Base-by-base conservation (phyloP, 2,888 invertebrate species). In the Ochropleura leucogaster region DNA sequence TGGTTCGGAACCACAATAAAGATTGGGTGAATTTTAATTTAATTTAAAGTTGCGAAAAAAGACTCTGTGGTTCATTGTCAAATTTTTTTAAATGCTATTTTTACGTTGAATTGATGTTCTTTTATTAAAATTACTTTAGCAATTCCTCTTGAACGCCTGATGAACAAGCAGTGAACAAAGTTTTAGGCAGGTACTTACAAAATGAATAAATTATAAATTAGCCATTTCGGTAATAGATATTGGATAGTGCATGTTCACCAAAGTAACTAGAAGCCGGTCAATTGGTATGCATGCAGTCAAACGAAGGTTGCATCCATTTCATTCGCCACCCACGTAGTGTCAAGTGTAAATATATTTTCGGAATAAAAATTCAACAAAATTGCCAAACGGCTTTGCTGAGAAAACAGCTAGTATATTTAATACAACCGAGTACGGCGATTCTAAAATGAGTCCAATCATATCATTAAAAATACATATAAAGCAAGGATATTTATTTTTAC, bases 391-490 rank as follows among this genome's bases (percentile, higher is more conserved):
- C 63, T 63, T 70, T 42, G 46, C 44, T 46, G 62, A 84, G 67
- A 86, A 84, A 74, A 76, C 67, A 47, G 60, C 63, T 73, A 75
- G 59, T 82, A 73, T 74, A 71, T 88, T 86, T 86, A 88, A 87
- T 90, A 89, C 84, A 83, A 82, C 75, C 81, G 83, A 90, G 87
- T 91, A 88, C 83, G 87, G 75, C 74, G 62, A 83, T 83, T 85
- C 85, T 81, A 90, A 92, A 93, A 92, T 91, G 92, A 92, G 90
- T 90, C 90, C 92, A 92, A 91, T 92, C 90, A 84, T 87, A 79
- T 79, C 81, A 89, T 94, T 94, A 94, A 94, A 94, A 91, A 90
- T 88, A 90, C 90, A 92, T 92, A 93, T 87, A 90, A 87, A 89
- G 76, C 86, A 89, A 90, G 85, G 85, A 89, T 91, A 92, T 95